Percentiles rank a stretch among this genome's conserved stretches.
Evolutionary conservation across 2,797 vertebrate genomes (phyloP).

Genomic region (Gymnopithys bicolor): DNA sequence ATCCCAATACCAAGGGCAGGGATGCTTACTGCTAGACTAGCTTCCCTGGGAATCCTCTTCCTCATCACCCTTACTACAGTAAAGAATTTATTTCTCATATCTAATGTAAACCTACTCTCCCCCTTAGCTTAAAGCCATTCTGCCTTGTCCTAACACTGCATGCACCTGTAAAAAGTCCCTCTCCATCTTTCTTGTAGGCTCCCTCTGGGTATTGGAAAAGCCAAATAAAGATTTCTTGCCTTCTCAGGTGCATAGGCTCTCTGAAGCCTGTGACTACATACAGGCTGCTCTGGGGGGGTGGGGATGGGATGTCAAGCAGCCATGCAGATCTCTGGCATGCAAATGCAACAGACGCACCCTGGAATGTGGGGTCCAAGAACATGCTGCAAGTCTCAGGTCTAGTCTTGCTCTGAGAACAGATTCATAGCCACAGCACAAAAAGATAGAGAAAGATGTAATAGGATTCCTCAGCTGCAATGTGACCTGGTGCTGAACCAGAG

Average conservation of each 20-base stretch:
- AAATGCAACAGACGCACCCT: not conserved
- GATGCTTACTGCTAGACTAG: not conserved
- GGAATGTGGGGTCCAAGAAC: not conserved
- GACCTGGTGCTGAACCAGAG: constrained; percentile 53
- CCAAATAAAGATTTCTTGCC: not conserved
- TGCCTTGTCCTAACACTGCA: not conserved
- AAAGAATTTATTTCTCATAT: not conserved
- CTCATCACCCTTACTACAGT: not conserved
- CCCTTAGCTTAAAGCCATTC: not conserved
- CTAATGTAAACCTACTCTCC: not conserved
- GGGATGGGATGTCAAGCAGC: not conserved
- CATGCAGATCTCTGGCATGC: not conserved
- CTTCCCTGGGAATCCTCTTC: not conserved
- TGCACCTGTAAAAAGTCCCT: not conserved
- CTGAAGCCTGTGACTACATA: not conserved
- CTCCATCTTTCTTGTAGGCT: not conserved
- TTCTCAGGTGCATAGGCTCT: not conserved
- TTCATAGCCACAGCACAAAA: not conserved
- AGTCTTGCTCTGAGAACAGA: constrained; percentile 2
- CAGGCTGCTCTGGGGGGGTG: not conserved
- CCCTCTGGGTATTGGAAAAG: not conserved
- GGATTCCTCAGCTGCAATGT: not conserved
- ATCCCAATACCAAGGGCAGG: too few relatives aligned
- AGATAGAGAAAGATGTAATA: not conserved
- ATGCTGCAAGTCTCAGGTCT: not conserved